These are phyloP conservation scores for Chaetura pelagica DNA, from an alignment of 2,113 vertebrate species.

Conservation along the genomic window DNA sequence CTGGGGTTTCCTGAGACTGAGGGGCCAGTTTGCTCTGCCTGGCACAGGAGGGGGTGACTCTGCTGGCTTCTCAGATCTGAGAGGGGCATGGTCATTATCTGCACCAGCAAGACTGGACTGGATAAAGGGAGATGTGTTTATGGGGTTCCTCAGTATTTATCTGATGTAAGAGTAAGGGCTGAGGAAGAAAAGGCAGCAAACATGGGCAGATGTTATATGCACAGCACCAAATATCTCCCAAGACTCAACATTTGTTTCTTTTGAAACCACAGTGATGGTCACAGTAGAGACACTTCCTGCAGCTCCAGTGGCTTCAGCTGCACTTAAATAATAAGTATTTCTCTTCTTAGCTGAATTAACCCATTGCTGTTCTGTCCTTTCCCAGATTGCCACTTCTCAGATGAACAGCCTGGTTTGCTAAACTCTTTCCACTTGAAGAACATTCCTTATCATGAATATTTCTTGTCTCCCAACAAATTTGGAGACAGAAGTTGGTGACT, in stretches of 20 bases:
- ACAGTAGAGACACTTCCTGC: not conserved
- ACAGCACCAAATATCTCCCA: not conserved
- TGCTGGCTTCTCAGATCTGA: too few relatives aligned
- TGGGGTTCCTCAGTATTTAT: not conserved
- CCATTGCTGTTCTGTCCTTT: not conserved
- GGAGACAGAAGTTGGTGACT: not conserved
- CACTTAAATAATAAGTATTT: not conserved
- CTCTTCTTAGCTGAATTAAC: not conserved
- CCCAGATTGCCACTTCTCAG: not conserved
- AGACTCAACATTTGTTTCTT: not conserved
- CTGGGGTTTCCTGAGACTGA: too few relatives aligned
- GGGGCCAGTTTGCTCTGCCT: too few relatives aligned
- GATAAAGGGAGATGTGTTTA: not conserved
- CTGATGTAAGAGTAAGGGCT: not conserved
- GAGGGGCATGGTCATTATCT: not conserved
- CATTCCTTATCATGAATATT: not conserved
- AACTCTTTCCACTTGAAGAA: not conserved
- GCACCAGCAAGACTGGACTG: not conserved
- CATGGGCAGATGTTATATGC: not conserved
- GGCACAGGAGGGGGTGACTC: too few relatives aligned
- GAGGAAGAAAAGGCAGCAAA: not conserved
- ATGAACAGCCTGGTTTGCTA: not conserved
- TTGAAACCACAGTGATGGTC: accelerated
- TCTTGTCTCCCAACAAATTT: not conserved
- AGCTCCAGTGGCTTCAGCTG: not conserved